A percentile compares a stretch with the other conserved stretches of the same genome.
phyloP scores from a whole-genome alignment of 2,113 vertebrate genomes.

The Cyanoderma ruficeps region DNA sequence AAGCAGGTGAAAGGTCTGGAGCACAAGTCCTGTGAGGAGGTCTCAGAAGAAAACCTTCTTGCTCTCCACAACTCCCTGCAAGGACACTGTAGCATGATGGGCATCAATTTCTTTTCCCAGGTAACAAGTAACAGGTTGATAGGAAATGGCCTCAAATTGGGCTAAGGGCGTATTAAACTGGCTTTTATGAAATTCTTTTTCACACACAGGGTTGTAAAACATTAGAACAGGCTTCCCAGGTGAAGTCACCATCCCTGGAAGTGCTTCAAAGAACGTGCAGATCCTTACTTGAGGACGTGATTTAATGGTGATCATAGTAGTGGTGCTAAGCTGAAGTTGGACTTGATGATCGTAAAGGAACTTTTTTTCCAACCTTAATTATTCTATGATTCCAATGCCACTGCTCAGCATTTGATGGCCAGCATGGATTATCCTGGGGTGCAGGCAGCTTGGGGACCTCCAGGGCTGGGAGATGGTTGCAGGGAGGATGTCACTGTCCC shows the following conservation, averaged over 20 bases:
- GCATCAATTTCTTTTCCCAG: neutral
- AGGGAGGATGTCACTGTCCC: neutral
- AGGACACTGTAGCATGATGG: neutral
- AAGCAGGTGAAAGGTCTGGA: neutral
- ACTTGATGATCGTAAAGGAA: neutral
- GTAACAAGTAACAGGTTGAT: neutral
- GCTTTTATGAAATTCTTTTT: neutral
- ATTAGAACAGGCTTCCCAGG: neutral
- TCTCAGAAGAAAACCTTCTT: neutral
- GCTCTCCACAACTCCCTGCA: neutral
- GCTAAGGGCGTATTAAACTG: no score
- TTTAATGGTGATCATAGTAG: neutral
- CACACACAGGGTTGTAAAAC: neutral
- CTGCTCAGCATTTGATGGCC: neutral
- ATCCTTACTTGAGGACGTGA: neutral
- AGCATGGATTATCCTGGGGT: neutral
- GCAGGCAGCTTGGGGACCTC: accelerated
- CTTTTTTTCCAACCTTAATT: neutral
- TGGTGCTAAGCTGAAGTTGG: neutral
- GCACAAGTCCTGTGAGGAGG: accelerated
- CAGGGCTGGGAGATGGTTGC: neutral
- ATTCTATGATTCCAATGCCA: neutral
- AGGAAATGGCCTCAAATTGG: neutral
- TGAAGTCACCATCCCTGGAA: neutral
- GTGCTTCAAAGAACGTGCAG: neutral